Conservation (phyloP, 1,140 invertebrate species). For the Drosophila ironensis region DNA sequence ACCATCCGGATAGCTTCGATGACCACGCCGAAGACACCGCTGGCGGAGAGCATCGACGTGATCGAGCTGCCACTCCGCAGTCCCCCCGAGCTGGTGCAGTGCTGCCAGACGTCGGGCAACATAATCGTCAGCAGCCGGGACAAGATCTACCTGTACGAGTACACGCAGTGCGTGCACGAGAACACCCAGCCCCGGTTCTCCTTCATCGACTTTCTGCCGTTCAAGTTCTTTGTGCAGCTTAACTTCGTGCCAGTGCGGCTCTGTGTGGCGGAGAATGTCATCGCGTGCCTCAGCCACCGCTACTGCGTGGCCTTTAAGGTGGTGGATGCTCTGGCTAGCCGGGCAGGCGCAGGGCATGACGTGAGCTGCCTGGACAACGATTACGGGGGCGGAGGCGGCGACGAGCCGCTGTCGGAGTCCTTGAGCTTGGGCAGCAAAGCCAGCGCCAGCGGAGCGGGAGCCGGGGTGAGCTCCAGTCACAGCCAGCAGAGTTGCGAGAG, state of each 20-base stretch:
- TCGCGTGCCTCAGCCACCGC: slow-evolving; percentile 74
- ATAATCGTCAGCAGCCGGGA: slow-evolving; percentile 78
- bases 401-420: slow-evolving; percentile 71
- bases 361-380: slow-evolving; percentile 69
- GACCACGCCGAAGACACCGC: slow-evolving; percentile 76
- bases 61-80: slow-evolving; percentile 75
- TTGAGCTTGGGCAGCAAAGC: slow-evolving; percentile 68
- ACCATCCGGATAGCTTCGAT: slow-evolving; percentile 79
- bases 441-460: slow-evolving; percentile 48
- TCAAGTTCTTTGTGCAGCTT: slow-evolving; percentile 78
- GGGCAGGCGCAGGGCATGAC: slow-evolving; percentile 13
- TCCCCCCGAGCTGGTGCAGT: slow-evolving; percentile 74
- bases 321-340: slow-evolving; percentile 62
- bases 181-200: slow-evolving; percentile 75
- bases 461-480: slow-evolving; percentile 48
- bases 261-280: slow-evolving; percentile 73
- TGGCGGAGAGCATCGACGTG: slow-evolving; percentile 76
- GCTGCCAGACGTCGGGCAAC: slow-evolving; percentile 75
- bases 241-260: slow-evolving; percentile 73
- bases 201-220: slow-evolving; percentile 78
- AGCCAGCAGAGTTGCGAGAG: slow-evolving; percentile 79
- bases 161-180: slow-evolving; percentile 76
- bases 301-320: slow-evolving; percentile 79
- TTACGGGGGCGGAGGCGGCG: slow-evolving; percentile 51
- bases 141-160: slow-evolving; percentile 77